A percentile compares a stretch with the other conserved stretches of the same genome.
Conservation (phyloP, 2,113 vertebrate species). For the Anarrhichthys ocellatus region DNA sequence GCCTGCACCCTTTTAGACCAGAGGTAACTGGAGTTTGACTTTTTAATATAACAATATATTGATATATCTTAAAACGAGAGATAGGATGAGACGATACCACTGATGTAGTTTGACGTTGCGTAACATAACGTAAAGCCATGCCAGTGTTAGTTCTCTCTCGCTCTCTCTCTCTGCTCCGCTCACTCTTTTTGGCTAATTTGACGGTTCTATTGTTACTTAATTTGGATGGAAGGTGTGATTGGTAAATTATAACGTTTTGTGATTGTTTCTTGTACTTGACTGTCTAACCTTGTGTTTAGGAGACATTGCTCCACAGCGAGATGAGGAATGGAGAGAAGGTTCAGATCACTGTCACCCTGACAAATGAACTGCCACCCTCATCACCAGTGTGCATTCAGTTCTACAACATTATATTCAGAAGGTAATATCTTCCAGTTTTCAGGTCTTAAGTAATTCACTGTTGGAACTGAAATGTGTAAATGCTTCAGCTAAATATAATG, state of each 20-base stretch:
- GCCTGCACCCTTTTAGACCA: background rate
- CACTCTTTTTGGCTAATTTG: background rate
- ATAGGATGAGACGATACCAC: no score
- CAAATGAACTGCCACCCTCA: slow-evolving; percentile 91
- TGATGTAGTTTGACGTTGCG: no score
- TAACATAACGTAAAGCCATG: no score
- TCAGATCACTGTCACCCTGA: slow-evolving; percentile 89
- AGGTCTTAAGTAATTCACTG: background rate
- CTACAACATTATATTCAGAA: slow-evolving; percentile 95
- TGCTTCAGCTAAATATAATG: background rate
- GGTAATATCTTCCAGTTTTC: slow-evolving; percentile 75
- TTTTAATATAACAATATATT: background rate
- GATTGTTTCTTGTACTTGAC: background rate
- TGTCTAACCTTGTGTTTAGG: slow-evolving; percentile 77
- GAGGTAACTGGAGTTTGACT: no score
- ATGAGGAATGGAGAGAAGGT: slow-evolving; percentile 89
- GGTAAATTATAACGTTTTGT: background rate
- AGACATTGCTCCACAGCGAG: slow-evolving; percentile 87
- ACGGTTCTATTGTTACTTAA: background rate
- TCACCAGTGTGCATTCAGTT: slow-evolving; percentile 95
- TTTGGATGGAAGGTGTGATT: background rate
- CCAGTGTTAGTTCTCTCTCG: no score
- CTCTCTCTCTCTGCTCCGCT: no score
- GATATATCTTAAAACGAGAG: background rate
- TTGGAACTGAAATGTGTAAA: background rate